These are phyloP conservation scores for Bedellia somnulentella DNA, from an alignment of 2,888 invertebrate species.

Conservation along the genomic window DNA sequence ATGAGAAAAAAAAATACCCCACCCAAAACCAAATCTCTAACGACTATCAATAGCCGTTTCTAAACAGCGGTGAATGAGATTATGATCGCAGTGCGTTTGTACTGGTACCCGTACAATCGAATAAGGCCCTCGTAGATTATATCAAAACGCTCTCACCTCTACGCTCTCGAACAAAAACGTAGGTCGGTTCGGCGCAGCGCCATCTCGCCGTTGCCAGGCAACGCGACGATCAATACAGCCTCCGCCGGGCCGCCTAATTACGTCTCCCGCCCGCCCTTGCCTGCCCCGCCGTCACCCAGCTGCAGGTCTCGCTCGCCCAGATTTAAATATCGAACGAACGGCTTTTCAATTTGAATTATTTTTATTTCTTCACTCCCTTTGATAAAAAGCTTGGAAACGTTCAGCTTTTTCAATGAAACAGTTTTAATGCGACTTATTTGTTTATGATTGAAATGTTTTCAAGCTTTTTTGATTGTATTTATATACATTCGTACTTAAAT, in stretches of 20 bases:
- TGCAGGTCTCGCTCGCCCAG: constrained; percentile 13
- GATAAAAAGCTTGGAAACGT: too few species aligned
- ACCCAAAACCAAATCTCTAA: too few species aligned
- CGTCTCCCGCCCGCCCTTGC: constrained; percentile 20
- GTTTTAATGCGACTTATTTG: too few species aligned
- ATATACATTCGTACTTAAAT: too few species aligned
- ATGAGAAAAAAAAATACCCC: too few species aligned
- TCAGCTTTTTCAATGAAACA: too few species aligned
- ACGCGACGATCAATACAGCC: constrained; percentile 58
- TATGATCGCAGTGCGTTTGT: too few species aligned
- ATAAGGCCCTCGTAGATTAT: constrained; percentile 43
- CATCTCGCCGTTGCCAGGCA: constrained; percentile 53
- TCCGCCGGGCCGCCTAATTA: constrained; percentile 60
- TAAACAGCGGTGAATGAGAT: too few species aligned
- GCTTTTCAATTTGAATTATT: constrained; percentile 53
- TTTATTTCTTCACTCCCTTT: constrained; percentile 27
- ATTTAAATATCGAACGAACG: constrained; percentile 57
- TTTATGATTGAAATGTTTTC: too few species aligned
- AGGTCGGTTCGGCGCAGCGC: constrained; percentile 33
- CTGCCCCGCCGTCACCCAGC: constrained; percentile 20
- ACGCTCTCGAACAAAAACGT: constrained; percentile 45
- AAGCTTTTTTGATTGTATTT: too few species aligned
- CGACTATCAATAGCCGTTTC: too few species aligned
- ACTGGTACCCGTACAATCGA: constrained; percentile 28
- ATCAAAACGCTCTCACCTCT: constrained; percentile 53